Conservation (phyloP, 2,113 vertebrate genomes). For the Euleptes europaea region DNA sequence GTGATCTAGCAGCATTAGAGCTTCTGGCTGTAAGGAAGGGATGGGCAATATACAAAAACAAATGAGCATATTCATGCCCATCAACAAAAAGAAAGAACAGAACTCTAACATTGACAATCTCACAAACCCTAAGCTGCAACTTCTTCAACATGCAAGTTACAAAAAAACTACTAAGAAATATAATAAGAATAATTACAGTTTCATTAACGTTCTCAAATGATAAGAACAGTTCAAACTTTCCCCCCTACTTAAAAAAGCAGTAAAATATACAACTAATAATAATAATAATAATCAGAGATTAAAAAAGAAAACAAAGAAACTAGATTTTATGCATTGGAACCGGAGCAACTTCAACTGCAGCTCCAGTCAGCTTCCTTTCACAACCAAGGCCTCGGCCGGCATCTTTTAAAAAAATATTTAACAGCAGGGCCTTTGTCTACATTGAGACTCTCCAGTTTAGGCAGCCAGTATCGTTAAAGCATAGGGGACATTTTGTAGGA, state of each 20-base stretch:
- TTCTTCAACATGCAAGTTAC: slow-evolving; percentile 98
- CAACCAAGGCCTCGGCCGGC: slow-evolving; percentile 32
- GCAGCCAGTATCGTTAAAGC: slow-evolving; percentile 23
- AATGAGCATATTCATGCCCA: slow-evolving; percentile 99
- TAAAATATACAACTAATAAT: slow-evolving; percentile 78
- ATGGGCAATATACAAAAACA: slow-evolving; percentile 99
- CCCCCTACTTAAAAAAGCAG: slow-evolving; percentile 74
- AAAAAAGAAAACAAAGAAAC: slow-evolving; percentile 76
- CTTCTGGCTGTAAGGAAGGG: slow-evolving; percentile 99
- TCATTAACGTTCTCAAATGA: slow-evolving; percentile 72
- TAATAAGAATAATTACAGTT: slow-evolving; percentile 72
- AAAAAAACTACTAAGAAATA: slow-evolving; percentile 65
- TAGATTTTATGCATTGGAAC: slow-evolving; percentile 79
- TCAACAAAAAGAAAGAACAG: slow-evolving; percentile 96
- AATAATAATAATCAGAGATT: slow-evolving; percentile 67
- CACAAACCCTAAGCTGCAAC: slow-evolving; percentile 99
- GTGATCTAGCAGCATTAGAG: slow-evolving; percentile 99
- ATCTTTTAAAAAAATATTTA: slow-evolving; percentile 17
- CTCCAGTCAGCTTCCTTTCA: slow-evolving; percentile 62
- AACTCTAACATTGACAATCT: slow-evolving; percentile 99
- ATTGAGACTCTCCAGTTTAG: slow-evolving; percentile 40
- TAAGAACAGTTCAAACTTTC: slow-evolving; percentile 73
- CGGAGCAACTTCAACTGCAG: slow-evolving; percentile 86
- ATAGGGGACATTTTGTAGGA: slow-evolving; percentile 4
- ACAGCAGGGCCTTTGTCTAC: slow-evolving; percentile 18